Percentiles rank a stretch among this genome's conserved stretches.
phyloP scores from a whole-genome alignment of 2,888 invertebrate species.

The Linnaemya vulpina region DNA sequence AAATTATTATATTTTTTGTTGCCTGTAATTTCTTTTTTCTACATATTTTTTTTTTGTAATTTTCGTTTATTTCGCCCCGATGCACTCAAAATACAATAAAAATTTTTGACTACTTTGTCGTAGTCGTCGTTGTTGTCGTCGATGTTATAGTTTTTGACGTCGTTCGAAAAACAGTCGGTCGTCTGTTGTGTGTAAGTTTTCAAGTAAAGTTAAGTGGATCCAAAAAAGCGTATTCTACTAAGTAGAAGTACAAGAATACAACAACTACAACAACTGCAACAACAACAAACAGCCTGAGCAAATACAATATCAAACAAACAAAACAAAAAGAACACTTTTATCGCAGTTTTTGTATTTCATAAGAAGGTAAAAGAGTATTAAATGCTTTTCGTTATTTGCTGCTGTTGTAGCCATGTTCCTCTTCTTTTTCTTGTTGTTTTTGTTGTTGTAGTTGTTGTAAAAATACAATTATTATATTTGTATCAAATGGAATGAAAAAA shows the following conservation, averaged over 20 bases:
- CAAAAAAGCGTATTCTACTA: slow-evolving; percentile 67
- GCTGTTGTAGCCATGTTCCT: slow-evolving; percentile 68
- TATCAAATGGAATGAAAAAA: slow-evolving; percentile 67
- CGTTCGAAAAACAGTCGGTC: slow-evolving; percentile 67
- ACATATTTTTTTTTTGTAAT: slow-evolving; percentile 38
- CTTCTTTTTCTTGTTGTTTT: slow-evolving; percentile 68
- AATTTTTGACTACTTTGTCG: slow-evolving; percentile 70
- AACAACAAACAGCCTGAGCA: slow-evolving; percentile 39
- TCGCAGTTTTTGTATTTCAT: slow-evolving; percentile 54
- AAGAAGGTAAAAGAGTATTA: slow-evolving; percentile 66
- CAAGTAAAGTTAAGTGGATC: slow-evolving; percentile 71
- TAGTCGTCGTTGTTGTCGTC: slow-evolving; percentile 66
- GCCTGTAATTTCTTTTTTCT: slow-evolving; percentile 15
- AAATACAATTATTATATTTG: slow-evolving; percentile 70
- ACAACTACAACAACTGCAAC: slow-evolving; percentile 38
- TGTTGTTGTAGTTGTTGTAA: slow-evolving; percentile 64
- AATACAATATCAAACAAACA: slow-evolving; percentile 44
- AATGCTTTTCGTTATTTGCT: slow-evolving; percentile 60
- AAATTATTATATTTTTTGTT: slow-evolving; percentile 14
- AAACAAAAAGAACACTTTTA: not conserved
- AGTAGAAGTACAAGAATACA: slow-evolving; percentile 67
- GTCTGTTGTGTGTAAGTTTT: slow-evolving; percentile 70
- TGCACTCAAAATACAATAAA: slow-evolving; percentile 64
- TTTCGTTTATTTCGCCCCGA: slow-evolving; percentile 57
- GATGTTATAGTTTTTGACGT: slow-evolving; percentile 67